These are phyloP conservation scores for Drosophila lacertosa DNA, from an alignment of 1,140 invertebrate species.

Conservation along the genomic window DNA sequence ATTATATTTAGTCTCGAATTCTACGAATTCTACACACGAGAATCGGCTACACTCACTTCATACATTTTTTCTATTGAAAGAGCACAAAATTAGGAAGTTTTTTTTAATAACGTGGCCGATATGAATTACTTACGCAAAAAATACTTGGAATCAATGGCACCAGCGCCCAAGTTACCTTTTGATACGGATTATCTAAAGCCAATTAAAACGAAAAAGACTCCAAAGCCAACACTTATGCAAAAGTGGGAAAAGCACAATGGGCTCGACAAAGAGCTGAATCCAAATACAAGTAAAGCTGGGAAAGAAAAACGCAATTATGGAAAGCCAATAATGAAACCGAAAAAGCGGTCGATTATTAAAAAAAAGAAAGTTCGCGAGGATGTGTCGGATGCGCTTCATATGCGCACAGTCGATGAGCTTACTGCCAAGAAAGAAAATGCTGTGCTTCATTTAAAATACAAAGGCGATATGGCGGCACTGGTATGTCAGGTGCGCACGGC, in stretches of 20 bases:
- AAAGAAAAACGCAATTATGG: background rate
- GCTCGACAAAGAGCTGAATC: background rate
- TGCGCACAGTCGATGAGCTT: background rate
- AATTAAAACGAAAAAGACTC: background rate
- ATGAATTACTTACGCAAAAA: constrained; percentile 12
- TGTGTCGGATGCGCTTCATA: too few relatives aligned
- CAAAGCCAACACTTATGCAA: background rate
- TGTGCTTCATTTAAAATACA: constrained; percentile 43
- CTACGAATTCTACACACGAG: too few relatives aligned
- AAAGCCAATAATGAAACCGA: background rate
- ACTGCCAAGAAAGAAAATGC: background rate
- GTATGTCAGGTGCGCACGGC: constrained; percentile 55
- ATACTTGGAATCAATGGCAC: background rate
- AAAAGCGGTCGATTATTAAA: background rate
- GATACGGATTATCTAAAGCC: constrained; percentile 15
- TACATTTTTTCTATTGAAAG: background rate
- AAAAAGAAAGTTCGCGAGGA: background rate
- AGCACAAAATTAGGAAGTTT: constrained; percentile 10
- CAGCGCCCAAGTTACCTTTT: background rate
- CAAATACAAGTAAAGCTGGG: background rate
- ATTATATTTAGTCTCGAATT: too few relatives aligned
- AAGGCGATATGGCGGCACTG: constrained; percentile 30
- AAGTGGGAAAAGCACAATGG: constrained; percentile 6
- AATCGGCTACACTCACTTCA: background rate
- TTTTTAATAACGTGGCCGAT: too few relatives aligned